phyloP scores from a whole-genome alignment of 2,113 vertebrate genomes.

The Sinocyclocheilus anshuiensis region DNA sequence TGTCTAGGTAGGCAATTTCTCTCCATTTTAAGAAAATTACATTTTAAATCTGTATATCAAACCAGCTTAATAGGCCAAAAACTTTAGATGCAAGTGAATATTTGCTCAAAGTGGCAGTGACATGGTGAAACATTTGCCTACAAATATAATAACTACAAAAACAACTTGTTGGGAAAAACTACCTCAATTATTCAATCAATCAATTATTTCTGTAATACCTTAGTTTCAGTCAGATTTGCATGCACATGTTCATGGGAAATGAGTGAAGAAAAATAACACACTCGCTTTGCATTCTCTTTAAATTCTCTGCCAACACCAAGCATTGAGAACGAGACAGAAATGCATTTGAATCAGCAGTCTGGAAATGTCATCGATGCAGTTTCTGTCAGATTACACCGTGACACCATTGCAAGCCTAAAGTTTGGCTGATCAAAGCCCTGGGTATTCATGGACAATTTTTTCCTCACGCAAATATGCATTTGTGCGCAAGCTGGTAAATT shows the following conservation, averaged over 20 bases:
- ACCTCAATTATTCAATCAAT: too few relatives aligned
- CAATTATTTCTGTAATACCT: neutral
- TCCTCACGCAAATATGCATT: neutral
- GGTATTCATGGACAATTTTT: neutral
- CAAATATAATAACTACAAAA: neutral
- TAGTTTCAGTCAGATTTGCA: neutral
- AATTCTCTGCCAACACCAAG: neutral
- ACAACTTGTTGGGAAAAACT: neutral
- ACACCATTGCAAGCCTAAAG: neutral
- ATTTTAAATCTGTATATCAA: neutral
- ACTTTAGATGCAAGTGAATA: neutral
- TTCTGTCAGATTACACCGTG: conserved; percentile 2
- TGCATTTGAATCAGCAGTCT: neutral
- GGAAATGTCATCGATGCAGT: neutral
- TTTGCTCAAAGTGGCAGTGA: neutral
- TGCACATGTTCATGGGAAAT: neutral
- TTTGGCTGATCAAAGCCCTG: conserved; percentile 7
- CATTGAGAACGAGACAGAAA: neutral
- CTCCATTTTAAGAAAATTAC: neutral
- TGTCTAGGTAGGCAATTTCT: neutral
- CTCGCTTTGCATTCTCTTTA: conserved; percentile 1
- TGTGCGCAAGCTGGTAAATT: neutral
- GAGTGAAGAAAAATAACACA: neutral
- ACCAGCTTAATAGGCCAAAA: neutral
- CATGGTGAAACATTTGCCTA: neutral